Evolutionary conservation across 2,888 invertebrate species (phyloP), one percentile per base, ranked within the genome.

Genomic region (Calameuta pallipes): DNA sequence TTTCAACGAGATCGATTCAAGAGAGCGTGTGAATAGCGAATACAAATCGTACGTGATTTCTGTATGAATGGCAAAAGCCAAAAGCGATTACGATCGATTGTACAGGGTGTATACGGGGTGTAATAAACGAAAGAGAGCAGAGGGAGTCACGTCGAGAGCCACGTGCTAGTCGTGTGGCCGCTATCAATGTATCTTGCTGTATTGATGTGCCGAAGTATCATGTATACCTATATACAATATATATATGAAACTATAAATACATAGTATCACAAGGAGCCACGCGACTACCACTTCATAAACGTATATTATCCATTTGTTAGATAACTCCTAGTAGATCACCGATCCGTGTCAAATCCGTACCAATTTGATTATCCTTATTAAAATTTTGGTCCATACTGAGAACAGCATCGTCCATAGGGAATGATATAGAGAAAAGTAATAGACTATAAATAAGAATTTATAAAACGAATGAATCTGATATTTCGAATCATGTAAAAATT

Each of bases 241-340:
- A 71, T 33, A 70, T 33, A 34, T 71, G 3, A 71, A 15, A 33
- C 34, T 30, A 56, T 56, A 33, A 31, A 31, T 33, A 34, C 23
- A 34, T 33, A 31, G 71, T 71, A 71, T 71, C 71, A 71, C 34
- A 31, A 34, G 31, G 71, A 71, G 71, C 71, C 90, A 90, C 90
- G 90, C 89, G 90, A 87, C 89, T 86, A 83, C 82, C 86, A 87
- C 88, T 89, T 89, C 85, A 90, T 88, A 87, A 89, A 88, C 84
- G 84, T 86, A 86, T 85, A 87, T 84, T 87, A 83, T 82, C 83
- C 80, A 81, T 81, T 81, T 81, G 83, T 77, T 78, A 78, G 83
- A 81, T 79, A 81, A 80, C 76, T 78, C 79, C 34, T 15, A 34
- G 15, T 4, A 71, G 33, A 33, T 33, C 34, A 34, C 30, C 71